Base-by-base conservation (phyloP, 2,888 invertebrate species). In the Hemaris fuciformis region DNA sequence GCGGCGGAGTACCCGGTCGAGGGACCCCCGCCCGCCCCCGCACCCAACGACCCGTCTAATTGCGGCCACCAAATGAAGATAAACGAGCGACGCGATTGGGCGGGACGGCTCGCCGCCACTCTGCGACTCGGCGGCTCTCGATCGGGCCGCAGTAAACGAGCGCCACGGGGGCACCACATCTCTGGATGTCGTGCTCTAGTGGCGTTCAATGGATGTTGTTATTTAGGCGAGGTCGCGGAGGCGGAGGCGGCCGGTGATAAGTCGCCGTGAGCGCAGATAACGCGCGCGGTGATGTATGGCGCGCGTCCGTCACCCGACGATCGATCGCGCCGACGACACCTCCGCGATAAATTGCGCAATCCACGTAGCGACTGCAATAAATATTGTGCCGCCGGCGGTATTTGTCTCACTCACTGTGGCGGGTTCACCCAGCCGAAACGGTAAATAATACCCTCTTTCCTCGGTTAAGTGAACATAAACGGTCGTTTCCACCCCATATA, bases 31-130 rank as follows among this genome's bases (percentile, higher is more conserved):
- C 72, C 77, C 83, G 81, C 76, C 86, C 76, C 86, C 88, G 91
- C 93, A 93, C 91, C 92, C 94, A 94, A 94, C 94, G 94, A 94
- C 93, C 94, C 94, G 93, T 94, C 94, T 94, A 94, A 94, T 94
- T 94, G 94, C 92, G 93, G 92, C 93, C 91, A 91, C 93, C 86
- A 89, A 94, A 94, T 94, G 94, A 95, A 95, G 95, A 95, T 94
- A 93, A 94, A 95, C 94, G 94, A 94, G 93, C 92, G 85, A 85
- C 87, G 93, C 93, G 93, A 94, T 94, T 91, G 94, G 94, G 84
- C 90, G 89, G 91, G 94, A 92, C 93, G 82, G 72, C 74, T 78
- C 74, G 85, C 79, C 75, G 74, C 85, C 85, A 84, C 84, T 83
- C 77, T 77, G 75, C 76, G 74, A 72, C 20, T 20, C 20, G n/a